phyloP scores from a whole-genome alignment of 1,140 invertebrate genomes.

The Thalassaphorura encarpata region DNA sequence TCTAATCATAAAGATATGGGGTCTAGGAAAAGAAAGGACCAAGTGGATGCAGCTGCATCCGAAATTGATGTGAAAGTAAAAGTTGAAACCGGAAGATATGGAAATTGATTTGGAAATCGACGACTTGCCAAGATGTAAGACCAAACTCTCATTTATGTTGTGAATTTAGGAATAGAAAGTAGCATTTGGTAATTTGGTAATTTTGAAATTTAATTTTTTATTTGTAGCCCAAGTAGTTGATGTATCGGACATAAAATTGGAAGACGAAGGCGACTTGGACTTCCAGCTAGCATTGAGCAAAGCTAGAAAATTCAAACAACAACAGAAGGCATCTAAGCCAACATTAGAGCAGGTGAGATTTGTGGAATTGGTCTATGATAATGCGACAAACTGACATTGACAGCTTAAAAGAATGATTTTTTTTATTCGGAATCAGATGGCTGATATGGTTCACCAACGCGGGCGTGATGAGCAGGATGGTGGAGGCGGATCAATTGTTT shows the following conservation, averaged over 20 bases:
- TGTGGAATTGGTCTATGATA: not conserved
- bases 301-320: conserved; percentile 59
- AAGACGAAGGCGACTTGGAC: conserved; percentile 68
- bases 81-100: conserved; percentile 40
- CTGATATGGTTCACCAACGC: conserved; percentile 9
- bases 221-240: conserved; percentile 40
- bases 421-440: conserved; percentile 22
- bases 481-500: conserved; percentile 49
- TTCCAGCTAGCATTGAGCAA: conserved; percentile 63
- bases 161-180: no score
- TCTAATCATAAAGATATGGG: conserved; percentile 32
- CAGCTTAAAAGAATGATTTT: not conserved
- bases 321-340: conserved; percentile 33
- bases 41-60: conserved; percentile 25
- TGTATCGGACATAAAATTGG: conserved; percentile 50
- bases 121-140: conserved; percentile 28
- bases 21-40: conserved; percentile 28
- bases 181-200: no score
- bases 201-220: conserved; percentile 2
- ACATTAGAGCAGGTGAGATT: conserved; percentile 10
- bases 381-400: not conserved
- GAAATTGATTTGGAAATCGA: conserved; percentile 36
- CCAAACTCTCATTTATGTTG: no score
- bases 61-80: conserved; percentile 36
- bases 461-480: conserved; percentile 13